Evolutionary conservation across 2,888 invertebrate genomes (phyloP).

Genomic region (Anodontia alba): DNA sequence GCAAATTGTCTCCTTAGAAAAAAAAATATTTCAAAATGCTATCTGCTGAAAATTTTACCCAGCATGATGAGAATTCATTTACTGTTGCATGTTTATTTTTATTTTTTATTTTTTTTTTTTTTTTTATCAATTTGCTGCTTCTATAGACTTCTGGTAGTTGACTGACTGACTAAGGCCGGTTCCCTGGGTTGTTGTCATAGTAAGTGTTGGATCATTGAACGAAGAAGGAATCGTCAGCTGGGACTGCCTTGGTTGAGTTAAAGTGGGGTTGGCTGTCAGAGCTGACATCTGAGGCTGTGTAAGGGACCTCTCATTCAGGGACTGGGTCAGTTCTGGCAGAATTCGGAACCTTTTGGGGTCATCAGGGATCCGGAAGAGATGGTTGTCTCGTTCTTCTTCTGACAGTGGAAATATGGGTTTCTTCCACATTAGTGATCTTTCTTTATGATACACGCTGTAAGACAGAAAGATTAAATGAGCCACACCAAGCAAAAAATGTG

Average conservation of each 20-base stretch:
- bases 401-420: constrained; percentile 70
- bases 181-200: constrained; percentile 36
- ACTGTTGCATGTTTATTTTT: too few species aligned
- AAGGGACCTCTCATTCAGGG: constrained; percentile 43
- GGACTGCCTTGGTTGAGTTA: constrained; percentile 28
- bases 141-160: constrained; percentile 21
- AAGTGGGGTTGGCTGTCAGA: not conserved
- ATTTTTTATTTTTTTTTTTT: too few species aligned
- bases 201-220: constrained; percentile 35
- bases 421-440: constrained; percentile 68
- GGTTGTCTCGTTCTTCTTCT: constrained; percentile 77
- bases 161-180: constrained; percentile 27
- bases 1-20: not conserved
- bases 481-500: too few species aligned
- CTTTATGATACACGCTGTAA: constrained; percentile 79
- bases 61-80: too few species aligned
- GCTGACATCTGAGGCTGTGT: constrained; percentile 52
- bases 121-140: constrained; percentile 12
- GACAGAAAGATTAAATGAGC: too few species aligned
- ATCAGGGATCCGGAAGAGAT: constrained; percentile 76
- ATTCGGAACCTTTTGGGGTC: constrained; percentile 60
- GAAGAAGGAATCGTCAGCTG: constrained; percentile 37
- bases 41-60: too few species aligned
- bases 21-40: too few species aligned
- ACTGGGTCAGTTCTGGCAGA: constrained; percentile 40